Conservation (phyloP, 1,140 invertebrate species). For the Drosophila asahinai region DNA sequence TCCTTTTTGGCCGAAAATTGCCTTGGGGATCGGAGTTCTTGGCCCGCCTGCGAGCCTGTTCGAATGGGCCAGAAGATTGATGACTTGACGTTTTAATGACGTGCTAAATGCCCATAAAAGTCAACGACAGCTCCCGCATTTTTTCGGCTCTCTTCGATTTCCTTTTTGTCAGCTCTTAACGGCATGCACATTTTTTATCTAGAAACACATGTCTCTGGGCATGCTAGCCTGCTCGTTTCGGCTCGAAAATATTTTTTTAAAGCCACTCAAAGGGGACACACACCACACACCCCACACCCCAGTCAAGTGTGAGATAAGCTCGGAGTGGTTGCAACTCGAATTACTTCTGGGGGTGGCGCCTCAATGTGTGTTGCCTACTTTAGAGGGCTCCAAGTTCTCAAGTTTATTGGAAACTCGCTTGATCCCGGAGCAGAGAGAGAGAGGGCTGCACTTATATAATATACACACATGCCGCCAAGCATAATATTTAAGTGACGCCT, state of each 20-base stretch:
- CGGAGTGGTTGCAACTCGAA: slow-evolving; percentile 3
- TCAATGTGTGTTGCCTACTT: slow-evolving; percentile 31
- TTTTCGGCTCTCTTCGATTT: slow-evolving; percentile 8
- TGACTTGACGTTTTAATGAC: slow-evolving; percentile 85
- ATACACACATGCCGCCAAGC: slow-evolving; percentile 13
- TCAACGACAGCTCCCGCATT: slow-evolving; percentile 53
- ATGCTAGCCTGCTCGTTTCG: slow-evolving; percentile 66
- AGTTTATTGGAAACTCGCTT: slow-evolving; percentile 21
- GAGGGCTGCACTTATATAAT: slow-evolving; percentile 19
- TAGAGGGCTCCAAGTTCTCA: slow-evolving; percentile 14
- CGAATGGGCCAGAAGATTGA: slow-evolving; percentile 85
- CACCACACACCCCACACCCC: slow-evolving; percentile 3
- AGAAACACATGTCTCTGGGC: slow-evolving; percentile 50
- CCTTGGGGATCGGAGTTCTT: slow-evolving; percentile 33
- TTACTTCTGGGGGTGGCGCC: neutral
- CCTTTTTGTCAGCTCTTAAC: slow-evolving; percentile 19
- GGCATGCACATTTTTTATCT: slow-evolving; percentile 33
- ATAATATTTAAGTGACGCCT: slow-evolving; percentile 10
- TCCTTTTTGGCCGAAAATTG: slow-evolving; percentile 28
- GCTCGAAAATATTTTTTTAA: slow-evolving; percentile 78
- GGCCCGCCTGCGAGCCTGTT: slow-evolving; percentile 76
- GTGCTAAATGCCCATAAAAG: slow-evolving; percentile 82
- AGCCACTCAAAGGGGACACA: slow-evolving; percentile 31
- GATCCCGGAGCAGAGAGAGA: too few relatives aligned
- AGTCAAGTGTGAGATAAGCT: slow-evolving; percentile 9